These are phyloP conservation scores for Ylistrum balloti DNA, from an alignment of 1,140 invertebrate species.

Conservation along the genomic window DNA sequence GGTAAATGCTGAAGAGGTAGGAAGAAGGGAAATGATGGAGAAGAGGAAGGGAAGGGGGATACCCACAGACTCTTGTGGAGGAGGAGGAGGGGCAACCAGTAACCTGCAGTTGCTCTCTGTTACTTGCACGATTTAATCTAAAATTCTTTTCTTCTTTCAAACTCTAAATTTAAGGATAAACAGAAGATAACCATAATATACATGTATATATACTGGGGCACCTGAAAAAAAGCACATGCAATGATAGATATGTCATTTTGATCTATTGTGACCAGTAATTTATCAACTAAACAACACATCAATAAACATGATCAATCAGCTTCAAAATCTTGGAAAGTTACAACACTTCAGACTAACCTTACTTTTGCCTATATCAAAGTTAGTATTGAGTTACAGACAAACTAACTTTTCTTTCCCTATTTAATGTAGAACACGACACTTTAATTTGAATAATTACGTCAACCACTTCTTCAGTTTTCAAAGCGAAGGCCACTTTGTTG, in stretches of 20 bases:
- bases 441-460: conserved; percentile 40
- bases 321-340: conserved; percentile 16
- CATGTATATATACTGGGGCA: not conserved
- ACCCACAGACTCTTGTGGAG: too few species aligned
- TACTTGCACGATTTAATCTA: too few species aligned
- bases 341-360: not conserved
- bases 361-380: conserved; percentile 4
- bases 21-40: too few species aligned
- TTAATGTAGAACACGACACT: conserved; percentile 16
- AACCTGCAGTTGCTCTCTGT: too few species aligned
- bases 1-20: too few species aligned
- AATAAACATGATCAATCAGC: not conserved
- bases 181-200: not conserved
- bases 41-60: too few species aligned
- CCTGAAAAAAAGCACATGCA: not conserved
- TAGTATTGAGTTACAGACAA: conserved; percentile 11
- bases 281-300: not conserved
- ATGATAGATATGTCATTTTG: not conserved
- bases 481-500: conserved; percentile 38
- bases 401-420: conserved; percentile 24
- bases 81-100: too few species aligned
- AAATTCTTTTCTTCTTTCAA: too few species aligned
- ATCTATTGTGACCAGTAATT: not conserved
- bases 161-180: not conserved
- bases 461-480: conserved; percentile 33